Evolutionary conservation across 2,888 invertebrate genomes (phyloP).

Genomic region (Mamestra brassicae): DNA sequence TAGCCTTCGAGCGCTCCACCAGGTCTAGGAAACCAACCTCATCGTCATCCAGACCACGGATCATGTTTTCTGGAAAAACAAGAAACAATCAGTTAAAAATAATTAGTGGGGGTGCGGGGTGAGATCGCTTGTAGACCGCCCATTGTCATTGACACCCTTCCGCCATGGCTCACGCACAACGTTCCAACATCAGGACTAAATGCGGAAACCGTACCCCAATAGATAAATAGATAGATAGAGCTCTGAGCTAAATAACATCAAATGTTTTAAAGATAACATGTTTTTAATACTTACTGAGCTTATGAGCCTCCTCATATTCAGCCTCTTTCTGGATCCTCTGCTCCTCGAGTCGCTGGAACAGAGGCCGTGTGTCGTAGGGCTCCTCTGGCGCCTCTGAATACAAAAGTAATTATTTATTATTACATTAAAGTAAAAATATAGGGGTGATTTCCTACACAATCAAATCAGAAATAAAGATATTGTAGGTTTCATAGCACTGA

Average conservation of each 20-base stretch:
- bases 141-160: too few species aligned
- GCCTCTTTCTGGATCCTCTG: slow-evolving; percentile 97
- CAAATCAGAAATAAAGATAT: too few species aligned
- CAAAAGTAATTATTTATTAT: neutral
- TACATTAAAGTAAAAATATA: too few species aligned
- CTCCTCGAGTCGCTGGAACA: slow-evolving; percentile 98
- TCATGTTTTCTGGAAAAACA: slow-evolving; percentile 93
- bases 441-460: too few species aligned
- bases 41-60: slow-evolving; percentile 98
- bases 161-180: too few species aligned
- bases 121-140: too few species aligned
- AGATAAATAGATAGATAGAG: too few species aligned
- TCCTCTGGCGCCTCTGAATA: slow-evolving; percentile 97
- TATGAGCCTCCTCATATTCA: slow-evolving; percentile 98
- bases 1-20: slow-evolving; percentile 96
- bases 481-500: too few species aligned
- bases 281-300: slow-evolving; percentile 94
- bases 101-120: too few species aligned
- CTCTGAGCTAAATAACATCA: too few species aligned
- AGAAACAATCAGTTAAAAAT: neutral
- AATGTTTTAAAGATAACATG: neutral
- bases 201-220: too few species aligned
- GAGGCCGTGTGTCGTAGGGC: slow-evolving; percentile 94
- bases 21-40: slow-evolving; percentile 98
- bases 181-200: too few species aligned